Evolutionary conservation across 2,113 vertebrate species (phyloP), one percentile per base, ranked within the genome.

Genomic region (Panthera leo): DNA sequence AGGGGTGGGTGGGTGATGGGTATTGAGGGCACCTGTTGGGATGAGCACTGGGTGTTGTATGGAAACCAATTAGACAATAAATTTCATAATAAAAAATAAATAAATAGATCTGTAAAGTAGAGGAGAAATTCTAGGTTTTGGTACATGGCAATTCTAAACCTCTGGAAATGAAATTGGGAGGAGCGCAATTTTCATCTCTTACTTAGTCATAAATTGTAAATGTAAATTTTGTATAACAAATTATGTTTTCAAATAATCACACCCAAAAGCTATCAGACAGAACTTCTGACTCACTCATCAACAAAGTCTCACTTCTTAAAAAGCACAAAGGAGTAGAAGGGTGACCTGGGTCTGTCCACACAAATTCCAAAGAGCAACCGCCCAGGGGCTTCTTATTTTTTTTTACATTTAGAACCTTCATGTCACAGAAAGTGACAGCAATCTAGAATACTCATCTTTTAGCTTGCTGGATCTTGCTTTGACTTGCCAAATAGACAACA

Each of bases 391-490:
- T 58, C 79, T n/a, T 68, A 31, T 45, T 94, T 96, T 94, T 96
- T 65, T 71, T 94, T 95, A 85, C 39, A 96, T 86, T 91, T 89
- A 95, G 94, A 98, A 82, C 0, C 45, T 87, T 71, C 80, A 70
- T 85, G 84, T 92, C 95, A 95, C 31, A 45, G 31, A 95, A 91
- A 84, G 84, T 51, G 53, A 93, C 88, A 84, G 86, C 86, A 70
- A 76, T 87, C 79, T 85, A 73, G 67, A 58, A 95, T 75, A 87
- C 71, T 83, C 91, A 91, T 92, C 96, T 78, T 48, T 48, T 73
- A 82, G 84, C 89, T 93, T 92, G 92, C 61, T 96, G 13, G 34
- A 42, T 94, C 97, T 97, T 97, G 97, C 90, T 97, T 68, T 95
- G 92, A 94, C 95, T 96, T 97, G 97, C 68, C 89, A 67, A 73